Evolutionary conservation across 1,140 invertebrate genomes (phyloP).

Genomic region (Lepidurus packardi): DNA sequence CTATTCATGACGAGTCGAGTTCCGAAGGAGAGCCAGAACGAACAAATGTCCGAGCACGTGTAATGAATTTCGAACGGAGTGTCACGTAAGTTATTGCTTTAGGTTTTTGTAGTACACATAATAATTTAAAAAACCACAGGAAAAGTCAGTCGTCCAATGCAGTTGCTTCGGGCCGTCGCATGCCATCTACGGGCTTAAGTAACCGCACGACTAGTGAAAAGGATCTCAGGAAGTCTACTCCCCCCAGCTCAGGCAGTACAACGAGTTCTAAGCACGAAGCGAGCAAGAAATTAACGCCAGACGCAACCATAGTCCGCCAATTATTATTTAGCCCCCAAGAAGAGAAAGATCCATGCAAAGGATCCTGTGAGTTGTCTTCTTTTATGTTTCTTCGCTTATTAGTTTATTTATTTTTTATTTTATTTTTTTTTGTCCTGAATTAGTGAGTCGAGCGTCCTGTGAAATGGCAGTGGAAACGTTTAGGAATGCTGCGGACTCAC

Average conservation of each 20-base stretch:
- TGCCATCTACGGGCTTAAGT: neutral
- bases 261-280: neutral
- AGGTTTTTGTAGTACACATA: neutral
- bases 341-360: neutral
- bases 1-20: constrained; percentile 67
- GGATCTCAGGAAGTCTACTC: neutral
- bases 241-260: neutral
- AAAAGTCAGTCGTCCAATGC: neutral
- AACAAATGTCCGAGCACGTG: constrained; percentile 46
- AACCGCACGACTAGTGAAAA: constrained; percentile 1
- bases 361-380: neutral
- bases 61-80: constrained; percentile 35
- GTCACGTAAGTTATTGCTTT: constrained; percentile 8
- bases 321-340: neutral
- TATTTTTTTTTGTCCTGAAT: neutral
- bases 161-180: neutral
- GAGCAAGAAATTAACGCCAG: neutral
- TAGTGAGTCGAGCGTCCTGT: constrained; percentile 39
- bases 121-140: neutral
- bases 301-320: neutral
- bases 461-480: constrained; percentile 39
- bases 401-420: too few species aligned
- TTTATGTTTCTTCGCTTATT: neutral
- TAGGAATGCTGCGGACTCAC: constrained; percentile 36
- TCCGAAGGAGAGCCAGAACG: constrained; percentile 48